These are phyloP conservation scores for Andrena marginata DNA, from an alignment of 2,888 invertebrate species.

Conservation along the genomic window DNA sequence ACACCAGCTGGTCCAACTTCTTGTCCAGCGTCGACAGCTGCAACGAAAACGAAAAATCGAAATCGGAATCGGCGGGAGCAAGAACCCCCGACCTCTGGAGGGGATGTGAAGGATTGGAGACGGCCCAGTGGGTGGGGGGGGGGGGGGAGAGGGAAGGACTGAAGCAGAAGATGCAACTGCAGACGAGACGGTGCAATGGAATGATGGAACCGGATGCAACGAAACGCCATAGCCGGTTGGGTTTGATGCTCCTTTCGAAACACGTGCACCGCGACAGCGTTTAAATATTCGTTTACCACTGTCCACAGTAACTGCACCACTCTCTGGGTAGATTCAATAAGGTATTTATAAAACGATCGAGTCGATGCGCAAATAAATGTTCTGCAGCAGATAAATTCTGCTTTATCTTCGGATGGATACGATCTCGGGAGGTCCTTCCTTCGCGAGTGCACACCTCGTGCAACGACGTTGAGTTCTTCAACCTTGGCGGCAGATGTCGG, in stretches of 20 bases:
- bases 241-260: neutral
- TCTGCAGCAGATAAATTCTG: slow-evolving; percentile 7
- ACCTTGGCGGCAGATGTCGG: no score
- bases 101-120: slow-evolving; percentile 20
- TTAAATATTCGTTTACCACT: no score
- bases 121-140: no score
- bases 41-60: slow-evolving; percentile 71
- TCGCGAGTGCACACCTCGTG: neutral
- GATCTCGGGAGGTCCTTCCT: neutral
- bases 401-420: slow-evolving; percentile 43
- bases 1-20: slow-evolving; percentile 86
- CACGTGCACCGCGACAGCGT: no score
- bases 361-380: neutral
- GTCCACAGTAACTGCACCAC: no score
- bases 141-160: neutral
- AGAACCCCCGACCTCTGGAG: slow-evolving; percentile 53
- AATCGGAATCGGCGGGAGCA: slow-evolving; percentile 69
- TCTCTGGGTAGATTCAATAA: no score
- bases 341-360: neutral
- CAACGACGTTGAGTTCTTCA: no score
- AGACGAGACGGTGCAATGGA: neutral
- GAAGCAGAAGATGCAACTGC: slow-evolving; percentile 4
- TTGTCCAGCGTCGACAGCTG: slow-evolving; percentile 86
- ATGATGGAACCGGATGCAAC: slow-evolving; percentile 49
- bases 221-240: slow-evolving; percentile 12